Evolutionary conservation across 1,140 invertebrate genomes (phyloP).

Genomic region (Plutomurus gul): DNA sequence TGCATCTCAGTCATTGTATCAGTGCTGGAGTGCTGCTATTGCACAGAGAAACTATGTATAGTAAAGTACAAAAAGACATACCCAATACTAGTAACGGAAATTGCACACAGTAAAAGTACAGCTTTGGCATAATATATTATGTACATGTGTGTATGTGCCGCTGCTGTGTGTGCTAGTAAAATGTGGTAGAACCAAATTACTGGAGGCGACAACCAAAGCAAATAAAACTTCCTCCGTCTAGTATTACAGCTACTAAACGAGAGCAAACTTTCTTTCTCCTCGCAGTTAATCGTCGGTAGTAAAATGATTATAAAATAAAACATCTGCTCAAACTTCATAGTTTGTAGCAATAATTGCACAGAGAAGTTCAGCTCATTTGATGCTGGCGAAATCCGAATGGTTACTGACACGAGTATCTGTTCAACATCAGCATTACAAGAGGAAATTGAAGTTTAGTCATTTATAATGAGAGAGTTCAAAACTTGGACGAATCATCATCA

Average conservation of each 20-base stretch:
- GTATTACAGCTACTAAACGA: not conserved
- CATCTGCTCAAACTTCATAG: not conserved
- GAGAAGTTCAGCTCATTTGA: constrained; percentile 6
- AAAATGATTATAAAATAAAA: not conserved
- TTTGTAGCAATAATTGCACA: constrained; percentile 12
- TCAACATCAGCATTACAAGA: not conserved
- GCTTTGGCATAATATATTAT: not conserved
- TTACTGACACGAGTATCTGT: not conserved
- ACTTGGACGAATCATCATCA: too few species aligned
- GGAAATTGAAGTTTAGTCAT: constrained; percentile 4
- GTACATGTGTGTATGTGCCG: too few species aligned
- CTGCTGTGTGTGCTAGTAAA: not conserved
- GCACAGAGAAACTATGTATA: too few species aligned
- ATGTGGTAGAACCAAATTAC: constrained; percentile 12
- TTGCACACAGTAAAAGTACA: too few species aligned
- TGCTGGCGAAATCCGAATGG: not conserved
- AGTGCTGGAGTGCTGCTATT: too few species aligned
- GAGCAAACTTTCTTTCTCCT: not conserved
- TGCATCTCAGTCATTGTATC: too few species aligned
- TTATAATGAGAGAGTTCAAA: too few species aligned
- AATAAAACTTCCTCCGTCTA: not conserved
- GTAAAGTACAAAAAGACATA: too few species aligned
- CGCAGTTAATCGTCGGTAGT: not conserved
- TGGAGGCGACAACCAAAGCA: constrained; percentile 3
- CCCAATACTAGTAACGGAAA: too few species aligned